Evolutionary conservation across 2,888 invertebrate genomes (phyloP).

Genomic region (Yponomeuta plumbellus): DNA sequence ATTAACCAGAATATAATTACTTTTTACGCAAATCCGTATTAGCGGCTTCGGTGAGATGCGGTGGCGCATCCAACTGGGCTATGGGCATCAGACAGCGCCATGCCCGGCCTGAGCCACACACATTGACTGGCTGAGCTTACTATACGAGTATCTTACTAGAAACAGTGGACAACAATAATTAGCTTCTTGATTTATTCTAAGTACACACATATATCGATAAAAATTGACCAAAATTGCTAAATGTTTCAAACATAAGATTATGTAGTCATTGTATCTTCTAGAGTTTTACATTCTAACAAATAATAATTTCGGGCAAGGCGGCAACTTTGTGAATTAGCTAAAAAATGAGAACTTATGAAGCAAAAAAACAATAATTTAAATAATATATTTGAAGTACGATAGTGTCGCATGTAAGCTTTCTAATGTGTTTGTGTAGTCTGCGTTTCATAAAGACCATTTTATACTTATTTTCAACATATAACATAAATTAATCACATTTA

Average conservation of each 20-base stretch:
- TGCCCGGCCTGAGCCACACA: not conserved
- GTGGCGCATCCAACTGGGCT: constrained; percentile 1
- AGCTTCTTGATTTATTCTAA: constrained; percentile 50
- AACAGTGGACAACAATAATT: constrained; percentile 45
- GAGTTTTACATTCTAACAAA: not conserved
- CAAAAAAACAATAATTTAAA: not conserved
- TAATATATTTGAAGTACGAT: not conserved
- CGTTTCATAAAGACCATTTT: constrained; percentile 49
- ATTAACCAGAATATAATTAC: constrained; percentile 14
- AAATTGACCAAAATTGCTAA: constrained; percentile 67
- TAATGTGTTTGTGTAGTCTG: constrained; percentile 37
- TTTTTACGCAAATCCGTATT: constrained; percentile 6
- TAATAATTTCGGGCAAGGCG: not conserved
- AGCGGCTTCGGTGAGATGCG: not conserved
- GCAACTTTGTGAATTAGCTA: not conserved
- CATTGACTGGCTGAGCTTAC: constrained; percentile 1
- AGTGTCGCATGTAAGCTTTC: constrained; percentile 32
- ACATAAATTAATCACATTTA: constrained; percentile 61
- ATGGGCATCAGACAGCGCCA: not conserved
- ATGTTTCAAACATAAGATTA: constrained; percentile 32
- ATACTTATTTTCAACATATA: constrained; percentile 25
- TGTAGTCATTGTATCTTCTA: constrained; percentile 16
- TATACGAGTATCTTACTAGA: constrained; percentile 21
- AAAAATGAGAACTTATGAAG: not conserved
- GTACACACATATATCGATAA: constrained; percentile 54